Evolutionary conservation across 2,797 vertebrate species (phyloP), one percentile per base, ranked within the genome.

Genomic region (Cephalopachus bancanus): DNA sequence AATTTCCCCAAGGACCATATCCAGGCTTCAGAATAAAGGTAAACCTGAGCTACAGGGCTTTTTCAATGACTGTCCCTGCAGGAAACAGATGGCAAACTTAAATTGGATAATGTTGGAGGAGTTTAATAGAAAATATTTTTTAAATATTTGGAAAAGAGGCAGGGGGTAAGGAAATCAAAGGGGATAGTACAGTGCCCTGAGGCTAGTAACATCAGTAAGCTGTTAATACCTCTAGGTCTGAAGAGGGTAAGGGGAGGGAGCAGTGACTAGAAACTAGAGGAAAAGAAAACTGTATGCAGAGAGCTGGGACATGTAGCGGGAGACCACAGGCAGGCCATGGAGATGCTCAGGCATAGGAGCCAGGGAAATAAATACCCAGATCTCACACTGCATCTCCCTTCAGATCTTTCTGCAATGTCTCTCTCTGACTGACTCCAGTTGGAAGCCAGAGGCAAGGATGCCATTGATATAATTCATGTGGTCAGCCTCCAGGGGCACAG

Each of bases 11-110:
- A 89, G 51, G 86, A 96, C 62, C 87, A 15, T 85, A 92, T 81
- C 89, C 51, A 65, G 53, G n/a, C 81, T 92, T 90, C 24, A 74
- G 67, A 97, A 92, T 94, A 92, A 94, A 96, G 89, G 94, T 96
- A 94, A 95, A 64, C 89, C 80, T 95, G 83, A 92, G 51, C 87
- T 90, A 72, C n/a, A 86, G 24, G 62, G 28, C 8, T 85, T 92
- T 84, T 85, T 93, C 80, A 81, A 19, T 94, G 51, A 89, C 44
- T 26, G 15, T 93, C 75, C 92, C 92, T 85, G 53, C 12, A 93
- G 94, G 59, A 97, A 96, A 96, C 91, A 97, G 87, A 96, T 93
- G 96, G 72, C 89, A 92, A 51, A 85, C 81, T 65, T 78, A 97
- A 96, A 96, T 24, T 96, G 86, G 83, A 89, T 96, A 69, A 96